Percentiles rank a stretch among this genome's conserved stretches.
These are phyloP conservation scores for Syngnathus acus DNA, from an alignment of 2,797 vertebrate species.

Conservation along the genomic window DNA sequence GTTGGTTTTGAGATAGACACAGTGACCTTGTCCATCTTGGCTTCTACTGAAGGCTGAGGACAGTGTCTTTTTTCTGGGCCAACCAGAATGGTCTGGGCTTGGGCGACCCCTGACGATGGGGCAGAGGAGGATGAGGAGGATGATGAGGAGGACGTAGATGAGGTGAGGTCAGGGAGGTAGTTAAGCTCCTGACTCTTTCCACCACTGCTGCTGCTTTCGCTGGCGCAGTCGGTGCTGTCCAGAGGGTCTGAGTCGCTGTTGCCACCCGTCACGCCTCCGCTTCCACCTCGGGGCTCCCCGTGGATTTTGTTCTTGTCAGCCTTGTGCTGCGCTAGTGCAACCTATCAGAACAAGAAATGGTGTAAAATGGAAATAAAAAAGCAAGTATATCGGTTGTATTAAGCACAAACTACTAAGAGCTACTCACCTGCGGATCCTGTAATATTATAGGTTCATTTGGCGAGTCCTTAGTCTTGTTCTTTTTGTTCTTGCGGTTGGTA, in stretches of 20 bases:
- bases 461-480: conserved; percentile 97
- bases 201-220: conserved; percentile 89
- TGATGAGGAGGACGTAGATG: conserved; percentile 70
- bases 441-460: conserved; percentile 89
- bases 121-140: conserved; percentile 69
- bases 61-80: conserved; percentile 78
- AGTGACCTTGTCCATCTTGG: conserved; percentile 81
- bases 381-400: background rate
- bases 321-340: conserved; percentile 93
- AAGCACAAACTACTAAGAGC: background rate
- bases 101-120: conserved; percentile 54
- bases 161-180: conserved; percentile 77
- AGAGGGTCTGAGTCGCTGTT: conserved; percentile 94
- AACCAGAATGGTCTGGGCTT: conserved; percentile 40
- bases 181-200: conserved; percentile 93
- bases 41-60: conserved; percentile 68
- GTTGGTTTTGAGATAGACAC: conserved; percentile 83
- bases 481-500: conserved; percentile 95
- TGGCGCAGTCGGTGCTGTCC: conserved; percentile 95
- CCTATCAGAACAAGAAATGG: conserved; percentile 37
- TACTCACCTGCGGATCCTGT: conserved; percentile 80
- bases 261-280: conserved; percentile 77
- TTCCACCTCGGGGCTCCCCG: conserved; percentile 82
- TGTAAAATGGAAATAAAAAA: background rate
- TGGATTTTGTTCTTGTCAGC: conserved; percentile 98